Evolutionary conservation across 2,797 vertebrate species (phyloP), one percentile per base, ranked within the genome.

Genomic region (Crypturellus tataupa): DNA sequence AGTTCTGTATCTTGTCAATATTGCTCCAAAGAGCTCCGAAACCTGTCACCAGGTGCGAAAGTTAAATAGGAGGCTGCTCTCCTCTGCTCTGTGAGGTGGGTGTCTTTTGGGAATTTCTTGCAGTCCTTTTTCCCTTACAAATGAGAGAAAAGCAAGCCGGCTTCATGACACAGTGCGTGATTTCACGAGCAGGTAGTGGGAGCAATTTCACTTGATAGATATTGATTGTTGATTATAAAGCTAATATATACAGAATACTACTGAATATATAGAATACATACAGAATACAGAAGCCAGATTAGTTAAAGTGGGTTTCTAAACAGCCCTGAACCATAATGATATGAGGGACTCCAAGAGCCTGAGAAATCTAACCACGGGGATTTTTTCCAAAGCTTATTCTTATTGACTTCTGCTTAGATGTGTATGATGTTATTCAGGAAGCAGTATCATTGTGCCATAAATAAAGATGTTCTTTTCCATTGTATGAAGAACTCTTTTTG

Each of bases 51-150:
- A 60, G 35, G 13, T 18, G 76, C 62, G 21, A 55, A 51, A 92
- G 87, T 62, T 89, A 83, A 83, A 33, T 0, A 59, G 64, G 68
- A 70, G 67, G 49, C 82, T 84, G 67, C 67, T 90, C 91, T 82
- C 70, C 63, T 81, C 77, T 58, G 46, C 63, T 81, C 77, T 58
- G 46, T 23, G 85, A 84, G 76, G 60, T 2, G 33, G 19, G 77
- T 64, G 70, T 42, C 1, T 0, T 56, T n/a, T 0, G 0, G 63
- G 70, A 72, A 84, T 29, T 27, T 44, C 5, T 1, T 16, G 42
- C 35, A 0, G 0, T 42, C 1, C 2, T 53, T 89, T 49, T n/a
- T 39, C 31, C 19, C n/a, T 77, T 79, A 42, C 42, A 39, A 19
- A 73, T 67, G 27, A 21, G 27, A 29, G 72, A 72, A 33, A 80